phyloP scores from a whole-genome alignment of 2,888 invertebrate genomes.

The Morpho helenor region DNA sequence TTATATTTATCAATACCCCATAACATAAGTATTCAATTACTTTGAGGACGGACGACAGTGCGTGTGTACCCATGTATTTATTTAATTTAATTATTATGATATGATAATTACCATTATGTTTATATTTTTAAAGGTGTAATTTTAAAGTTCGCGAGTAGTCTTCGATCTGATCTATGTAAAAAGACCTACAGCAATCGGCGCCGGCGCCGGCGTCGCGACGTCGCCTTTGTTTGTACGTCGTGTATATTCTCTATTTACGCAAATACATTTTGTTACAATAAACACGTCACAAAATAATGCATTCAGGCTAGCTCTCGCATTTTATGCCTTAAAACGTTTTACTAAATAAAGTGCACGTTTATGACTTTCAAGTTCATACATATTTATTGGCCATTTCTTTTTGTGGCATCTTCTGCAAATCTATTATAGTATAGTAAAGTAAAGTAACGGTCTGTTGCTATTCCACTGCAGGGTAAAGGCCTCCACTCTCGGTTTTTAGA shows the following conservation, averaged over 20 bases:
- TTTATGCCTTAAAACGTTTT: constrained; percentile 17
- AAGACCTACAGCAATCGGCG: constrained; percentile 25
- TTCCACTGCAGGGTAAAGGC: neutral
- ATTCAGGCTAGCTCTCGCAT: constrained; percentile 15
- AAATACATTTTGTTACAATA: constrained; percentile 58
- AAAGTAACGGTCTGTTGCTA: neutral
- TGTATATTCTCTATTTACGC: constrained; percentile 68
- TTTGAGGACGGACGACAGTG: too few species aligned
- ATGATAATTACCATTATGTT: constrained; percentile 3
- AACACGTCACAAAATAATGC: constrained; percentile 48
- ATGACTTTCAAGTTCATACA: neutral
- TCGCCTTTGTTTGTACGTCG: constrained; percentile 60
- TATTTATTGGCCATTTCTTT: too few species aligned
- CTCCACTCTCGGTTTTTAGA: neutral
- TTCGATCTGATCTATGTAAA: constrained; percentile 23
- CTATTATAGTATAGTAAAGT: too few species aligned
- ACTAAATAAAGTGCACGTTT: constrained; percentile 12
- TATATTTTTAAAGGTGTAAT: too few species aligned
- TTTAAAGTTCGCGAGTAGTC: constrained; percentile 18
- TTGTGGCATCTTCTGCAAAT: too few species aligned
- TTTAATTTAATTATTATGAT: constrained; percentile 9
- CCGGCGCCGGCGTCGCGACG: constrained; percentile 54
- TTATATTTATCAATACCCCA: too few species aligned
- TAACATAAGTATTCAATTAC: too few species aligned
- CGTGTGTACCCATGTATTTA: neutral